Evolutionary conservation across 2,888 invertebrate genomes (phyloP).

Genomic region (Hipparchia sbordonii): DNA sequence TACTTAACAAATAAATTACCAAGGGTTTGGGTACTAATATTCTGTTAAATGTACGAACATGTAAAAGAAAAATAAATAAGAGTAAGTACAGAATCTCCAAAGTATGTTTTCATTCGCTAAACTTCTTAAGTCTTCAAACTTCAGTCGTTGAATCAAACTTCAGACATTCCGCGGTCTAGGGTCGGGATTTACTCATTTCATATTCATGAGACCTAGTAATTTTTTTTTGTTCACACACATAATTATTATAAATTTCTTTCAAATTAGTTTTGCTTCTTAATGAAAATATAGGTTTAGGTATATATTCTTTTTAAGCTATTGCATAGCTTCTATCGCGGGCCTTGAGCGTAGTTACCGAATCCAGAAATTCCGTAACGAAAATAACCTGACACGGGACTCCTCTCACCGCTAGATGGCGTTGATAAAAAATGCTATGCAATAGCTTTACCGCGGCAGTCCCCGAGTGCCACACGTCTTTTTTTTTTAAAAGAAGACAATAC

Average conservation of each 20-base stretch:
- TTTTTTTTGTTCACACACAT: conserved; percentile 23
- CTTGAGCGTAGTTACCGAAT: no score
- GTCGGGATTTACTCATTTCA: conserved; percentile 47
- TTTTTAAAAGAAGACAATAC: no score
- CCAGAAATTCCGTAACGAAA: no score
- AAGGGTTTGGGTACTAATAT: not conserved
- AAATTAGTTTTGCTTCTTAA: conserved; percentile 12
- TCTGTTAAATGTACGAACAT: not conserved
- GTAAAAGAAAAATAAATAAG: not conserved
- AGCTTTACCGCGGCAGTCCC: no score
- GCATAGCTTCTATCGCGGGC: no score
- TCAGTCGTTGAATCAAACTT: conserved; percentile 53
- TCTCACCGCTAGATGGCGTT: no score
- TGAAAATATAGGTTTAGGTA: not conserved
- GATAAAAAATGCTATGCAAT: no score
- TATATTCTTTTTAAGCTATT: no score
- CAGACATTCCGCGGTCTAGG: conserved; percentile 45
- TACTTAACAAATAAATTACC: no score
- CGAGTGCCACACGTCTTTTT: no score
- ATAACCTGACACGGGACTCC: no score
- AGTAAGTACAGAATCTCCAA: conserved; percentile 33
- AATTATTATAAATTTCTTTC: conserved; percentile 14
- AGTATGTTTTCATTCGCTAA: conserved; percentile 2
- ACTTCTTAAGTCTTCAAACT: conserved; percentile 42
- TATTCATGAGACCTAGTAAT: conserved; percentile 35